Base-by-base conservation (phyloP, 2,888 invertebrate genomes). In the Pycnomerus fuliginosus region DNA sequence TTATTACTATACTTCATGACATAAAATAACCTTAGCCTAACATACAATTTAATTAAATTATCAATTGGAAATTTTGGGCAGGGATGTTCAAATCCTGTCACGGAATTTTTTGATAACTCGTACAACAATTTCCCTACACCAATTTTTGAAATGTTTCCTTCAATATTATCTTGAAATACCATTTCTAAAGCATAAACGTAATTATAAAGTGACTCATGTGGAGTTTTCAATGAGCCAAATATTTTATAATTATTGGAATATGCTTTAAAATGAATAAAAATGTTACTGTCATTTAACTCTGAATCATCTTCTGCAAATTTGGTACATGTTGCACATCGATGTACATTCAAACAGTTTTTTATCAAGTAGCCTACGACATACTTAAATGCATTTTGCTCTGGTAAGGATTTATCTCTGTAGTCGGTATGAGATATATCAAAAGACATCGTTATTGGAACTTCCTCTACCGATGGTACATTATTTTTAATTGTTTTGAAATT, bases 281-380 rank as follows among this genome's bases (percentile, higher is more conserved):
- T 28, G 28, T 25, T 42, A 11, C 24, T 17, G 7, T 36, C 20
- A 16, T 34, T 25, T 5, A 46, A 31, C 16, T 24, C 16, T 10
- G 16, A 13, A 37, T 34, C 16, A 12, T 29, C 35, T 14, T 16
- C 40, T 16, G 13, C n/a, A 16, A 42, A 45, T 24, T 38, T 39
- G n/a, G 16, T 10, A 15, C 42, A 44, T n/a, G 15, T 30, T 1
- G 29, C 40, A 17, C 47, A 47, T 1, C 15, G 15, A 36, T 52
- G 46, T 27, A 35, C 25, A 12, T 38, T 28, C 24, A 44, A 28
- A 29, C 32, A 31, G 20, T 35, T 37, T 12, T 41, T 44, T 5
- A 44, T 32, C 5, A 47, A 32, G 35, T 52, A 44, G 2, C 50
- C 50, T 11, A 30, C 16, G 5, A 47, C 30, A 37, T 48, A 52